phyloP scores from a whole-genome alignment of 2,113 vertebrate species.

The Mustela nigripes region DNA sequence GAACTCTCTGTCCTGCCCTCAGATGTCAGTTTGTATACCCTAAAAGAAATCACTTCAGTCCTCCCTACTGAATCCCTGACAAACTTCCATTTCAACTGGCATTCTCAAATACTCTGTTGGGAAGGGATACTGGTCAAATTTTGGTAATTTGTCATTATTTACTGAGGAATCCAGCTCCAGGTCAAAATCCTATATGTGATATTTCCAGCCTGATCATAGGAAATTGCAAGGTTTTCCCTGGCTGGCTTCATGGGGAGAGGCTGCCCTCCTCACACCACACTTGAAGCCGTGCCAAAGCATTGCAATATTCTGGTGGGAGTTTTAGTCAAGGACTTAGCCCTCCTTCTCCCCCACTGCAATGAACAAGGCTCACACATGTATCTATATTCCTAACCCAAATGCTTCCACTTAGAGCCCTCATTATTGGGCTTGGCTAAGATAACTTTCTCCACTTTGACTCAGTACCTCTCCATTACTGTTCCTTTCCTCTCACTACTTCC shows the following conservation, averaged over 20 bases:
- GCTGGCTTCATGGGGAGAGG: not conserved
- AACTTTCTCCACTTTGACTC: not conserved
- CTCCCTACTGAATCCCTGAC: not conserved
- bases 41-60: not conserved
- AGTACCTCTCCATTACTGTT: not conserved
- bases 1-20: not conserved
- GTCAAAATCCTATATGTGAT: not conserved
- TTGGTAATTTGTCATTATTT: slow-evolving; percentile 10
- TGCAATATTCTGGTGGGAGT: not conserved
- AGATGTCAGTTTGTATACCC: not conserved
- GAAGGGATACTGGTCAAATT: not conserved
- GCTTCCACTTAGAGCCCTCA: not conserved
- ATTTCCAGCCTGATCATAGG: not conserved
- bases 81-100: not conserved
- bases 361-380: not conserved
- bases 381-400: not conserved
- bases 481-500: not conserved
- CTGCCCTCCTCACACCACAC: not conserved
- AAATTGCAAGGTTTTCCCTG: not conserved
- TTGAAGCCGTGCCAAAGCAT: not conserved
- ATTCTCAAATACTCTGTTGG: not conserved
- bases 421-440: not conserved
- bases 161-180: not conserved
- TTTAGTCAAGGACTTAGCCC: not conserved
- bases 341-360: not conserved